Evolutionary conservation across 2,113 vertebrate genomes (phyloP), one percentile per base, ranked within the genome.

Genomic region (Pangasianodon gigas): DNA sequence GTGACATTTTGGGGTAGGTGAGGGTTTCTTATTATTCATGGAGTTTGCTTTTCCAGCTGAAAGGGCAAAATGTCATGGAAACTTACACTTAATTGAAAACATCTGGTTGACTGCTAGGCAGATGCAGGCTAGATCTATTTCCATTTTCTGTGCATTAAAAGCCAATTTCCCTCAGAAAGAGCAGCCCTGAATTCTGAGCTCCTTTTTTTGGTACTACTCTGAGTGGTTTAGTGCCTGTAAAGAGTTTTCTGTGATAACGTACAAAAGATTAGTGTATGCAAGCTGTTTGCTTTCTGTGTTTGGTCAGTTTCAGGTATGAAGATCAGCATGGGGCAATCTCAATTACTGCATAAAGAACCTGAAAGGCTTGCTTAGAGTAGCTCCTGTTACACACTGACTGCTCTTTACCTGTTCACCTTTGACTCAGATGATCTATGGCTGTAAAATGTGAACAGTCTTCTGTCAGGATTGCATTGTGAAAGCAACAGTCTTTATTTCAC

Each of bases 11-110:
- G 92, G 93, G 92, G 93, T 91, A 56, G 91, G 91, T 92, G 93
- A 94, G 93, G 94, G 92, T 94, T 92, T 93, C 93, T 95, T 95
- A 94, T 94, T 95, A 94, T 95, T 95, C 94, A 95, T 93, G 94
- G 93, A 95, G 94, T 94, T 95, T 95, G 94, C 94, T 94, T 96
- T 95, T 94, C 93, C 93, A 94, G 90, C 93, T 90, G 93, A 94
- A 94, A 94, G 93, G 88, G 83, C 90, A 93, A 95, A 95, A 93
- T 93, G 94, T 93, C 91, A 92, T 91, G 90, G 93, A 69, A 87
- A 81, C 79, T 60, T 84, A 95, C 94, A 93, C 89, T 93, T 95
- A 94, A 94, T 94, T 92, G 92, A 93, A 93, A 94, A 93, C 93
- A 93, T 93, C 93, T 93, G 93, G 93, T 95, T 94, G 92, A 91